phyloP scores from a whole-genome alignment of 2,888 invertebrate genomes.

The Drosophila cognata region DNA sequence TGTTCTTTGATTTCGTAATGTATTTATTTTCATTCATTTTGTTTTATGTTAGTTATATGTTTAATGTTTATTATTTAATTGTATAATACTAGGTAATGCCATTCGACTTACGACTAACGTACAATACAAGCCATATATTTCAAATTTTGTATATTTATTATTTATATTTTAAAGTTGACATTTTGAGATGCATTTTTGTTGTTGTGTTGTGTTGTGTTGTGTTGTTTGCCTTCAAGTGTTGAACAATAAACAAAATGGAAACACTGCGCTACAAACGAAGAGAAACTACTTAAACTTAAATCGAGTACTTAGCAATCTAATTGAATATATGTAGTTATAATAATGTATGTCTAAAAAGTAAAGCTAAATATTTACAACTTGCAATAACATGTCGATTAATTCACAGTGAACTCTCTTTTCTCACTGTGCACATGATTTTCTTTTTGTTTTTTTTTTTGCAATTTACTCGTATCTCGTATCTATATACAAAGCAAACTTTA shows the following conservation, averaged over 20 bases:
- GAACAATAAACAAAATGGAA: slow-evolving; percentile 57
- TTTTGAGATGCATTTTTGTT: slow-evolving; percentile 56
- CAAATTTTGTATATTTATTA: slow-evolving; percentile 36
- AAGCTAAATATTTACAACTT: slow-evolving; percentile 70
- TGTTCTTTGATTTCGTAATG: slow-evolving; percentile 66
- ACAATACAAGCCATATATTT: slow-evolving; percentile 64
- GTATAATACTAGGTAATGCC: slow-evolving; percentile 75
- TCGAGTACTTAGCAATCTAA: slow-evolving; percentile 33
- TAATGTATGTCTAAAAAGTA: slow-evolving; percentile 52
- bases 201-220: background rate
- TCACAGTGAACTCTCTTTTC: slow-evolving; percentile 33
- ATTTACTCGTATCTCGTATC: slow-evolving; percentile 34
- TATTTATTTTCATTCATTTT: slow-evolving; percentile 67
- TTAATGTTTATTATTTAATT: slow-evolving; percentile 54
- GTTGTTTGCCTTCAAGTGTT: slow-evolving; percentile 39
- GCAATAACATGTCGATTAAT: slow-evolving; percentile 41
- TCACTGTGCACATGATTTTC: slow-evolving; percentile 6
- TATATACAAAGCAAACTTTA: slow-evolving; percentile 80
- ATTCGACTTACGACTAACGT: slow-evolving; percentile 65
- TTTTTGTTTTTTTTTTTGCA: background rate
- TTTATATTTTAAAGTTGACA: slow-evolving; percentile 48
- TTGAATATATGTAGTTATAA: slow-evolving; percentile 17
- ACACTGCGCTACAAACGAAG: slow-evolving; percentile 66
- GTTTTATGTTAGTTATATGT: slow-evolving; percentile 54
- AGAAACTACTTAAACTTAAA: slow-evolving; percentile 48